A percentile compares a stretch with the other conserved stretches of the same genome.
Evolutionary conservation across 2,888 invertebrate species (phyloP).

Genomic region (Apodemia mormo): DNA sequence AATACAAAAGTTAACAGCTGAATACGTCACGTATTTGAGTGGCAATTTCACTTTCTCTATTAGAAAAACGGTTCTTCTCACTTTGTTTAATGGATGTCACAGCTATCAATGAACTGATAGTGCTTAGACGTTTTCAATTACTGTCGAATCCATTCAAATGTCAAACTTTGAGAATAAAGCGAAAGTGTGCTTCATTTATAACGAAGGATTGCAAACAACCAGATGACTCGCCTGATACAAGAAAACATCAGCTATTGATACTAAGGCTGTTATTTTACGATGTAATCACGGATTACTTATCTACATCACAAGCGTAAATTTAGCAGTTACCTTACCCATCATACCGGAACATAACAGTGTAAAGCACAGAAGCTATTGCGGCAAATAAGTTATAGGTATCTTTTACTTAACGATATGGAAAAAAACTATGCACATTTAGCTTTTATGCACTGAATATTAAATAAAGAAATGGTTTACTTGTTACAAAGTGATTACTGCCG

Average conservation of each 20-base stretch:
- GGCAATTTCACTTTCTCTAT: constrained; percentile 10
- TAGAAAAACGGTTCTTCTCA: constrained; percentile 16
- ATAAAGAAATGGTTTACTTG: too few relatives aligned
- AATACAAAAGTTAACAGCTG: neutral
- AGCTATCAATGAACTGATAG: constrained; percentile 10
- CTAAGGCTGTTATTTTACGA: too few relatives aligned
- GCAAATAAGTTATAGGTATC: too few relatives aligned
- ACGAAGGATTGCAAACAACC: neutral
- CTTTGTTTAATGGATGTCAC: constrained; percentile 8
- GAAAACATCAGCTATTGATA: neutral
- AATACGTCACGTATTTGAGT: neutral
- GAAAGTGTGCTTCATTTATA: constrained; percentile 3
- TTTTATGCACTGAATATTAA: too few relatives aligned
- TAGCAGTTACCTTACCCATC: too few relatives aligned
- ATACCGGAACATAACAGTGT: too few relatives aligned
- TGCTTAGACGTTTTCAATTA: constrained; percentile 3
- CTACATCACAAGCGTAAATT: too few relatives aligned
- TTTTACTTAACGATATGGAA: too few relatives aligned
- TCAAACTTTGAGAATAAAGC: constrained; percentile 11
- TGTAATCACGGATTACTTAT: too few relatives aligned
- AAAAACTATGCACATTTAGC: too few relatives aligned
- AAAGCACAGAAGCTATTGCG: too few relatives aligned
- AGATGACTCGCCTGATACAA: neutral
- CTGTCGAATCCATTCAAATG: neutral
- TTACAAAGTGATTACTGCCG: too few relatives aligned